A percentile compares a stretch with the other conserved stretches of the same genome.
Conservation (phyloP, 2,888 invertebrate species). For the Danaus chrysippus region DNA sequence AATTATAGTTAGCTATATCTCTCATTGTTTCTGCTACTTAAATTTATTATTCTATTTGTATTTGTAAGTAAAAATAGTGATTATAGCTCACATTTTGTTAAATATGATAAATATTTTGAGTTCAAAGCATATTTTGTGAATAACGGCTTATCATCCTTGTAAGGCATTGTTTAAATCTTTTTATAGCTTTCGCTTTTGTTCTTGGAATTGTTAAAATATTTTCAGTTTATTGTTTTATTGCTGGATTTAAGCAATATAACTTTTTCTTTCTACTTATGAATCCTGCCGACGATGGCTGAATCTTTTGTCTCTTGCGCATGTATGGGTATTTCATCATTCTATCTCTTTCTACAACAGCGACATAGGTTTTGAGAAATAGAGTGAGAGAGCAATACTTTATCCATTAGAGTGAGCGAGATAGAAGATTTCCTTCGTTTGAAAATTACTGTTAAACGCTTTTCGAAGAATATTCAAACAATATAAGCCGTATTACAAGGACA, state of each 20-base stretch:
- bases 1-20: not conserved
- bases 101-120: too few species aligned
- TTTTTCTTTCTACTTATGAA: not conserved
- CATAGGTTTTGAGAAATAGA: not conserved
- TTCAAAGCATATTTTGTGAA: not conserved
- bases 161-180: not conserved
- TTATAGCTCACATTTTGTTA: not conserved
- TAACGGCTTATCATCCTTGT: constrained; percentile 1
- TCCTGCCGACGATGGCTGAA: not conserved
- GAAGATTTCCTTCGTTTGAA: not conserved
- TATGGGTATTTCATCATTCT: not conserved
- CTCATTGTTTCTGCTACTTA: not conserved
- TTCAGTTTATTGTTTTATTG: constrained; percentile 6
- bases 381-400: constrained; percentile 10
- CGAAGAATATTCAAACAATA: not conserved
- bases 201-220: not conserved
- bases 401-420: constrained; percentile 10
- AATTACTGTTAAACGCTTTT: not conserved
- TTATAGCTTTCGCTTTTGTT: constrained; percentile 8
- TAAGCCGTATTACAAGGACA: too few species aligned
- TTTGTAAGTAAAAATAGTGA: not conserved
- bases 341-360: constrained; percentile 7
- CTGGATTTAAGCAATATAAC: constrained; percentile 4
- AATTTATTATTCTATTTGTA: too few species aligned
- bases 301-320: constrained; percentile 11